A percentile compares a stretch with the other conserved stretches of the same genome.
phyloP scores from a whole-genome alignment of 1,140 invertebrate species.

The Oscheius sp. region DNA sequence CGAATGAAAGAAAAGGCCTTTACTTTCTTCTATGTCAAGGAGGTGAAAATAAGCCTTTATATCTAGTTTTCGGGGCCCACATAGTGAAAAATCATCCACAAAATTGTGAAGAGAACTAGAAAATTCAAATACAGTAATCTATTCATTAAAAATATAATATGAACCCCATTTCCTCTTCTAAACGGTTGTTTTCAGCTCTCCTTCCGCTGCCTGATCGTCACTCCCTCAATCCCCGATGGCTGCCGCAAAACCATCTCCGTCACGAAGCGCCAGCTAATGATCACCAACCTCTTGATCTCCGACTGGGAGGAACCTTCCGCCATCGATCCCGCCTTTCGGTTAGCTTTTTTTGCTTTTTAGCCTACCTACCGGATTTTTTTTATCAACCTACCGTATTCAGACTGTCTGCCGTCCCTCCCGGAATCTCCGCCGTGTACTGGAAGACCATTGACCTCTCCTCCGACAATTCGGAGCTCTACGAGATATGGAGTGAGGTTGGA shows the following conservation, averaged over 20 bases:
- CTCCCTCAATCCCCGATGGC: not conserved
- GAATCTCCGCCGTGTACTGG: not conserved
- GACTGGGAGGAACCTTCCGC: not conserved
- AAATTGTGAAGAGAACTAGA: too few species aligned
- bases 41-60: too few species aligned
- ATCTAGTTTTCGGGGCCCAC: too few species aligned
- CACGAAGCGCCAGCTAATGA: not conserved
- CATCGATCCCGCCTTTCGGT: not conserved
- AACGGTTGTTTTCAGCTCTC: too few species aligned
- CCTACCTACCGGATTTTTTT: too few species aligned
- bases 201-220: not conserved
- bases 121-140: too few species aligned
- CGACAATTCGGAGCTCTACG: not conserved
- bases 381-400: not conserved
- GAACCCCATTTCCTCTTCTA: too few species aligned
- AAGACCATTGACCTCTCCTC: not conserved
- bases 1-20: too few species aligned
- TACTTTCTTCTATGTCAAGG: too few species aligned
- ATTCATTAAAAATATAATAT: too few species aligned
- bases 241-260: not conserved
- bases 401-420: not conserved
- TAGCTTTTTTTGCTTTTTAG: not conserved
- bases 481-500: not conserved
- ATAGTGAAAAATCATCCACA: too few species aligned
- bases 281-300: not conserved